Conservation (phyloP, 2,797 vertebrate genomes). For the Chiroxiphia lanceolata region DNA sequence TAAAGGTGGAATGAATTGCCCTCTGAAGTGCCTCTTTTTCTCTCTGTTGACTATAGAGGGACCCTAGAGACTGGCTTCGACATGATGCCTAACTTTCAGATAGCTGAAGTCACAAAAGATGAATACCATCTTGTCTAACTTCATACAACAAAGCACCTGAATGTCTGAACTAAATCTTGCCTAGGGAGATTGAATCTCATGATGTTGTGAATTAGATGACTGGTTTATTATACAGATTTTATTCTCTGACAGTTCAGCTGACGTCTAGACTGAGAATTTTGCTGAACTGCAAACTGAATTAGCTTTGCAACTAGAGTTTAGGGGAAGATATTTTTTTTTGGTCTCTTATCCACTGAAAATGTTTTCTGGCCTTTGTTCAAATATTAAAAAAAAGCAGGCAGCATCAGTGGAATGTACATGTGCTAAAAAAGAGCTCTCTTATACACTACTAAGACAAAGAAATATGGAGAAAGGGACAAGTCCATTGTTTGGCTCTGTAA, state of each 20-base stretch:
- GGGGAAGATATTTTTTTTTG: not conserved
- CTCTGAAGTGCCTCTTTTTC: slow-evolving; percentile 46
- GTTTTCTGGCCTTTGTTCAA: not conserved
- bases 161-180: slow-evolving; percentile 55
- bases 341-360: not conserved
- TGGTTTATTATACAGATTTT: slow-evolving; percentile 42
- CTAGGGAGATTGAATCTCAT: slow-evolving; percentile 21
- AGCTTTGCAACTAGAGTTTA: not conserved
- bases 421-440: not conserved
- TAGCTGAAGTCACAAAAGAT: slow-evolving; percentile 44
- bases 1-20: slow-evolving; percentile 57
- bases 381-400: not conserved
- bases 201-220: slow-evolving; percentile 11
- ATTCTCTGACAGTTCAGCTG: slow-evolving; percentile 9
- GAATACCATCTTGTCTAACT: slow-evolving; percentile 47
- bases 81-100: slow-evolving; percentile 55
- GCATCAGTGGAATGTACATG: not conserved
- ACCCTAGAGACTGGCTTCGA: slow-evolving; percentile 19
- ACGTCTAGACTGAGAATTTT: not conserved
- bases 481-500: not conserved
- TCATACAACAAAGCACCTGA: slow-evolving; percentile 46
- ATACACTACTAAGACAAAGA: not conserved
- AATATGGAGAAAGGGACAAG: not conserved
- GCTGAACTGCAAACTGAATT: not conserved
- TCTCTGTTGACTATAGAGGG: slow-evolving; percentile 42